Percentiles rank a stretch among this genome's conserved stretches.
phyloP scores from a whole-genome alignment of 2,888 invertebrate genomes.

The Diplolepis rosae region DNA sequence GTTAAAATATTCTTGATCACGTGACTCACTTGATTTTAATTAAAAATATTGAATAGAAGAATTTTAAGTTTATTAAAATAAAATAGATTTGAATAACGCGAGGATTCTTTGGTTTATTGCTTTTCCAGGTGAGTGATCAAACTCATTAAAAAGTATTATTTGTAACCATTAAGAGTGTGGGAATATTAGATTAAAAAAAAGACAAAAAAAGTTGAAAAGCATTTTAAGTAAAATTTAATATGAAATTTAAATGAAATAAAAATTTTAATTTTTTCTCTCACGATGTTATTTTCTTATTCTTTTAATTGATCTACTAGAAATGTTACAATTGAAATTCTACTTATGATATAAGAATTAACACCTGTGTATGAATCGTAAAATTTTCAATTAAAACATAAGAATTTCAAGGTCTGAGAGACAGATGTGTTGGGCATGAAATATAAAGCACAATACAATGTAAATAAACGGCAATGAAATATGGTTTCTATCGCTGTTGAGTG shows the following conservation, averaged over 20 bases:
- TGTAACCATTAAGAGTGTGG: too few species aligned
- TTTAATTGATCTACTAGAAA: neutral
- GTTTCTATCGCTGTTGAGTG: slow-evolving; percentile 17
- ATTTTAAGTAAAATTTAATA: too few species aligned
- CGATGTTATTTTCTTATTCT: neutral
- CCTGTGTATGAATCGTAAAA: slow-evolving; percentile 13
- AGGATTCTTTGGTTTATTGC: too few species aligned
- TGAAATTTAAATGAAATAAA: neutral
- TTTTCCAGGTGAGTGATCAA: too few species aligned
- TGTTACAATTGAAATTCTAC: slow-evolving; percentile 15
- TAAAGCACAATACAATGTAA: slow-evolving; percentile 26
- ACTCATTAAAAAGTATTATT: too few species aligned
- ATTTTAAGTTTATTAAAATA: too few species aligned
- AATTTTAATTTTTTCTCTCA: neutral
- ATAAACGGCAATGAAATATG: slow-evolving; percentile 20
- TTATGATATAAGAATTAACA: slow-evolving; percentile 10
- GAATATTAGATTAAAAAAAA: too few species aligned
- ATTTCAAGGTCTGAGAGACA: slow-evolving; percentile 11
- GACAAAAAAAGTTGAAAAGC: too few species aligned
- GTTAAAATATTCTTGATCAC: too few species aligned
- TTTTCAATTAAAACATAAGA: slow-evolving; percentile 13
- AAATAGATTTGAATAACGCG: too few species aligned
- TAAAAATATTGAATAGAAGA: too few species aligned
- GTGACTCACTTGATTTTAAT: too few species aligned
- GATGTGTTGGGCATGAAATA: slow-evolving; percentile 17